Evolutionary conservation across 2,888 invertebrate species (phyloP).

Genomic region (Microplitis deprimator): DNA sequence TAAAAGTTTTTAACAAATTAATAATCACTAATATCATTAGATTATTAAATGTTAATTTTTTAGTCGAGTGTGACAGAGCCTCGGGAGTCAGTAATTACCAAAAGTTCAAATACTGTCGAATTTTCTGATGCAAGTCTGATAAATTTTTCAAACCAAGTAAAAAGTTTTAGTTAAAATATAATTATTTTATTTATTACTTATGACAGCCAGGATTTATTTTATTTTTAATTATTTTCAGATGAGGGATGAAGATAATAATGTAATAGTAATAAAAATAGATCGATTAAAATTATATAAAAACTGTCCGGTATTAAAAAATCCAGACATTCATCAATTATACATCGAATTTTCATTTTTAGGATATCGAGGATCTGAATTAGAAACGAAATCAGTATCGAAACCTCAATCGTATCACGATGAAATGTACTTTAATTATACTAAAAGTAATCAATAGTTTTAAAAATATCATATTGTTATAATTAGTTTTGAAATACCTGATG

Average conservation of each 20-base stretch:
- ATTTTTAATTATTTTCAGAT: neutral
- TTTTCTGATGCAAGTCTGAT: neutral
- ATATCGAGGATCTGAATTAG: conserved; percentile 59
- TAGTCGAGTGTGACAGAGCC: no score
- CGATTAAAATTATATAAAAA: conserved; percentile 54
- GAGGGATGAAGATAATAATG: conserved; percentile 43
- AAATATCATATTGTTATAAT: neutral
- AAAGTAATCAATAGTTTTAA: conserved; percentile 35
- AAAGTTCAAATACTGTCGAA: no score
- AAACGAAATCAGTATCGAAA: conserved; percentile 60
- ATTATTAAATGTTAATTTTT: no score
- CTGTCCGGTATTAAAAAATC: conserved; percentile 51
- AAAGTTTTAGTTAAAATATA: neutral
- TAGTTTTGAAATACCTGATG: no score
- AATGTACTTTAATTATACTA: conserved; percentile 46
- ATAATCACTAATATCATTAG: no score
- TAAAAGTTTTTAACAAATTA: neutral
- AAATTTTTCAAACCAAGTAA: neutral
- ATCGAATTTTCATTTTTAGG: conserved; percentile 65
- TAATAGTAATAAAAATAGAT: conserved; percentile 57
- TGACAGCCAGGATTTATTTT: neutral
- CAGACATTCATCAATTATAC: conserved; percentile 57
- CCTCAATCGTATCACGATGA: conserved; percentile 40
- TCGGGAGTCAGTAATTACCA: no score
- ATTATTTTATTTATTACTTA: neutral